Conservation (phyloP, 2,113 vertebrate genomes). For the Dicentrarchus labrax region DNA sequence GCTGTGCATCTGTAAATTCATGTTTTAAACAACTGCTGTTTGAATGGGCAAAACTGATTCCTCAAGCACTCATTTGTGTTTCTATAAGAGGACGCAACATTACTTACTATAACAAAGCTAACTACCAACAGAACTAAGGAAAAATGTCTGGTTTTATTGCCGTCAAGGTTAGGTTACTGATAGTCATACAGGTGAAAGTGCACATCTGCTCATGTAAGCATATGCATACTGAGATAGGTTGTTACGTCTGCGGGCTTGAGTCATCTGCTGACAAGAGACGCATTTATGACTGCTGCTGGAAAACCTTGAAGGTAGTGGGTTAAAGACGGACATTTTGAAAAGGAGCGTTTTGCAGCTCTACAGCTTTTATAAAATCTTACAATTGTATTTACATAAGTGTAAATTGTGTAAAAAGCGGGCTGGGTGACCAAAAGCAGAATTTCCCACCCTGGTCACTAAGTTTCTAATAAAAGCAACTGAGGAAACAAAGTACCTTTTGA, state of each 20-base stretch:
- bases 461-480: constrained; percentile 35
- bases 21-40: neutral
- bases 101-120: neutral
- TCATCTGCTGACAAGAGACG: constrained; percentile 24
- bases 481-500: constrained; percentile 29
- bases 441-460: constrained; percentile 20
- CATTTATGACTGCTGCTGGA: neutral
- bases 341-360: neutral
- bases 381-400: neutral
- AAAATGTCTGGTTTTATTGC: neutral
- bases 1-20: neutral
- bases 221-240: constrained; percentile 2
- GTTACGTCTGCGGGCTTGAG: neutral
- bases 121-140: neutral
- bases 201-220: neutral
- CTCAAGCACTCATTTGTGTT: neutral
- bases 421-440: neutral
- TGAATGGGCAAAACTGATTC: neutral
- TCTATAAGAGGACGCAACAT: neutral
- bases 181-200: neutral
- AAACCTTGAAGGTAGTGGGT: neutral
- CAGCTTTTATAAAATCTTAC: neutral
- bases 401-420: neutral
- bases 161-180: neutral
- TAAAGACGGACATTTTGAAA: neutral